A percentile compares a stretch with the other conserved stretches of the same genome.
Conservation (phyloP, 2,113 vertebrate species). For the Cyanistes caeruleus region DNA sequence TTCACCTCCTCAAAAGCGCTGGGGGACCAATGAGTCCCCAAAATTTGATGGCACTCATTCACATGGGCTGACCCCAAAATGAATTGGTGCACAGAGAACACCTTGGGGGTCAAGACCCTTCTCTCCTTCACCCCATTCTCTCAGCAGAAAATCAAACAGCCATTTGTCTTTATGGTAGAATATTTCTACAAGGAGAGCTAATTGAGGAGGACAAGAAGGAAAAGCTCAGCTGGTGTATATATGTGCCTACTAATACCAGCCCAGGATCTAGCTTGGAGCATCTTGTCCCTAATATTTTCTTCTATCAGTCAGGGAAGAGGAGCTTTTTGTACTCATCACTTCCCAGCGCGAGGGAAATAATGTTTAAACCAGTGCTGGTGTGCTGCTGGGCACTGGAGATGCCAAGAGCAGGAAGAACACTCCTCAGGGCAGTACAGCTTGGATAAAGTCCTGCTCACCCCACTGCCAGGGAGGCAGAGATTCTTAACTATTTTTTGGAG, state of each 20-base stretch:
- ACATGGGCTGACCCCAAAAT: neutral
- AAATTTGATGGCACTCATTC: neutral
- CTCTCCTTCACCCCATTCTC: neutral
- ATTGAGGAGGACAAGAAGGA: neutral
- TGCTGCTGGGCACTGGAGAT: neutral
- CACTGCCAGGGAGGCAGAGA: neutral
- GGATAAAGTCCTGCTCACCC: neutral
- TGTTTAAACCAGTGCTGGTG: neutral
- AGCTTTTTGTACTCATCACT: neutral
- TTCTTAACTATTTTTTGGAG: neutral
- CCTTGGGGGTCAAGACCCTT: rapidly evolving
- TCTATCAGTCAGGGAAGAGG: neutral
- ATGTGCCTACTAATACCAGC: neutral
- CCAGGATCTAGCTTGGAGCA: neutral
- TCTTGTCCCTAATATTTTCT: neutral
- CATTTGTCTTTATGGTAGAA: neutral
- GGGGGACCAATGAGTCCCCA: no score
- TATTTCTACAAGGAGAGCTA: neutral
- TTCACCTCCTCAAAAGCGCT: neutral
- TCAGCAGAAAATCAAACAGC: neutral
- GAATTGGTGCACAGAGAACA: neutral
- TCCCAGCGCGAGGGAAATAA: neutral
- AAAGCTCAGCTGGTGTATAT: neutral
- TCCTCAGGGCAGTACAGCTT: neutral
- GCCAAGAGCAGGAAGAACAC: neutral